Evolutionary conservation across 2,888 invertebrate genomes (phyloP), one percentile per base, ranked within the genome.

Genomic region (Sinelater perroti): DNA sequence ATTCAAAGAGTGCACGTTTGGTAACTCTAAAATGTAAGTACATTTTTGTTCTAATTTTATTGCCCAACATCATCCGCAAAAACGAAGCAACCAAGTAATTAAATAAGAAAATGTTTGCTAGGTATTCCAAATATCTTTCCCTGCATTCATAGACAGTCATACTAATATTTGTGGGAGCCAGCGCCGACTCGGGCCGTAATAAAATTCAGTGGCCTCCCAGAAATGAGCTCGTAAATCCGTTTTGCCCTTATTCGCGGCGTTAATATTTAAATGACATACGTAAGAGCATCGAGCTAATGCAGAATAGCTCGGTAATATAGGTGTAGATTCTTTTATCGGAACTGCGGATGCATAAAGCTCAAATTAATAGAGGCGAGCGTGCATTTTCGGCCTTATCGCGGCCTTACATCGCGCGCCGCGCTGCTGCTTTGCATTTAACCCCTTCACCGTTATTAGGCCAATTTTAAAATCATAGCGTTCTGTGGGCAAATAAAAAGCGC

Each of bases 301-400:
- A 35, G 52, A 52, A 52, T 40, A 52, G 40, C 49, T 51, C 40
- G 28, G 57, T 66, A 67, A 50, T 50, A 50, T 50, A 50, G 26
- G 50, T 50, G 50, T 64, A 63, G 62, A 61, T 61, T 58, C 61
- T 62, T 36, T 63, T 62, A 65, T 63, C 61, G 62, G 64, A 67
- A 66, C 66, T 67, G 65, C 63, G 65, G 64, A 68, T 64, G 64
- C 65, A 64, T 66, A 67, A 61, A 64, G 68, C 50, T 65, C 56
- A 66, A 65, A 69, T 69, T 68, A 69, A 66, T 63, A 57, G 62
- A 62, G 55, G 47, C 54, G 55, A 63, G 61, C 61, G 61, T 61
- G 65, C 64, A 67, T 64, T 67, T 68, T 66, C 61, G 58, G 40
- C 65, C 66, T 67, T 70, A 70, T 68, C 67, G 65, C 56, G 47